These are phyloP conservation scores for Temnothorax unifasciatus DNA, from an alignment of 2,888 invertebrate species.

Conservation along the genomic window DNA sequence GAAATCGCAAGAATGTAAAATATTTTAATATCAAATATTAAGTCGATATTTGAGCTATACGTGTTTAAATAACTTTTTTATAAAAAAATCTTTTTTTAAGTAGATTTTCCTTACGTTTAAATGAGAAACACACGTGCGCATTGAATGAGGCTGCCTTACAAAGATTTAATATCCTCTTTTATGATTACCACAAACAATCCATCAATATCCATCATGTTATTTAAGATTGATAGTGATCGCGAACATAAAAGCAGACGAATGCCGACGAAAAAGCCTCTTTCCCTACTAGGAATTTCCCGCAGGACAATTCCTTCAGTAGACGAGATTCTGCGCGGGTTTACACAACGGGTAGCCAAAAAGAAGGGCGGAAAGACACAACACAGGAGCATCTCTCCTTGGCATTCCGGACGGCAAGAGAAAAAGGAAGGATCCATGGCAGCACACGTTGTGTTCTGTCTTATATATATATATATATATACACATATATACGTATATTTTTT, in stretches of 20 bases:
- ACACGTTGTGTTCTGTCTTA: slow-evolving; percentile 74
- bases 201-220: slow-evolving; percentile 25
- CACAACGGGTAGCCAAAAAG: slow-evolving; percentile 59
- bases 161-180: slow-evolving; percentile 16
- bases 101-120: neutral
- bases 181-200: slow-evolving; percentile 22
- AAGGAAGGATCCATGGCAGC: slow-evolving; percentile 81
- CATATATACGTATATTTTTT: slow-evolving; percentile 56
- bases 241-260: slow-evolving; percentile 42
- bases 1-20: neutral
- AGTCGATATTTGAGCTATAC: neutral
- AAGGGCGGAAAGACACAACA: slow-evolving; percentile 64
- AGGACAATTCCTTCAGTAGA: slow-evolving; percentile 64
- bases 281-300: slow-evolving; percentile 59
- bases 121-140: neutral
- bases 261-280: slow-evolving; percentile 72
- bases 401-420: slow-evolving; percentile 72
- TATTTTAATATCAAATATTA: neutral
- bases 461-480: slow-evolving; percentile 33
- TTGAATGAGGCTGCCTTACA: neutral
- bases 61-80: neutral
- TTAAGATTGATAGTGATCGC: slow-evolving; percentile 35
- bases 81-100: neutral
- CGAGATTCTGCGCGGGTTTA: slow-evolving; percentile 60
- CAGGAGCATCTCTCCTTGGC: slow-evolving; percentile 68